phyloP scores from a whole-genome alignment of 2,797 vertebrate genomes.

The Typhlichthys subterraneus region DNA sequence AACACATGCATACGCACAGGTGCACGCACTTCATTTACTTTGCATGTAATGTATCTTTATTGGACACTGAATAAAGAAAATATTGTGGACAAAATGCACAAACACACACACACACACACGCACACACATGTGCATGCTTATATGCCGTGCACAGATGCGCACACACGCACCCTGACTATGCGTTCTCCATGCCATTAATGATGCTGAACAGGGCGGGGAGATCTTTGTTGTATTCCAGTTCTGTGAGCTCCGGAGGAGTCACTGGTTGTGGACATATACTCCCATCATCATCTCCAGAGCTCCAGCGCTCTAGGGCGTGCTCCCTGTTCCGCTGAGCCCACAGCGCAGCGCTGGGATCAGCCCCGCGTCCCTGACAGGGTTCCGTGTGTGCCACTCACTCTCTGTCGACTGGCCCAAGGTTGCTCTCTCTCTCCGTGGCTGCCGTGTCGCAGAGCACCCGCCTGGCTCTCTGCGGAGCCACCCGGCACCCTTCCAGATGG shows the following conservation, averaged over 20 bases:
- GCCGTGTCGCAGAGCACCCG: constrained; percentile 52
- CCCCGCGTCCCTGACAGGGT: constrained; percentile 66
- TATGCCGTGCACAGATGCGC: no score
- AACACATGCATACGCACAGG: no score
- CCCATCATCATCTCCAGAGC: no score
- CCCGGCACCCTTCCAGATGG: constrained; percentile 74
- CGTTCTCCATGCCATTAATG: constrained; percentile 58
- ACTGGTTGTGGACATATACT: constrained; percentile 37
- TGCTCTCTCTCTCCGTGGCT: constrained; percentile 71
- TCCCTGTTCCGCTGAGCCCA: constrained; percentile 64
- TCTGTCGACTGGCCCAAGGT: constrained; percentile 63
- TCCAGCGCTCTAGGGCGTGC: constrained; percentile 55
- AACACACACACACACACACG: background rate
- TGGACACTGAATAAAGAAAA: constrained; percentile 1
- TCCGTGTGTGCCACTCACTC: constrained; percentile 48
- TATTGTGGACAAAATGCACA: constrained; percentile 4
- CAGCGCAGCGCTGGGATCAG: constrained; percentile 65
- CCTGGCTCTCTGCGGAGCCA: constrained; percentile 64
- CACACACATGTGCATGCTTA: background rate
- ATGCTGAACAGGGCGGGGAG: constrained; percentile 53
- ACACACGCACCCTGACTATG: background rate
- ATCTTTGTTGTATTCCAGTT: constrained; percentile 58
- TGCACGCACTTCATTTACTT: background rate
- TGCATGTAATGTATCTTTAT: constrained; percentile 9
- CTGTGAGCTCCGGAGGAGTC: constrained; percentile 59